phyloP scores from a whole-genome alignment of 1,140 invertebrate species.

The Drosophila elegans region DNA sequence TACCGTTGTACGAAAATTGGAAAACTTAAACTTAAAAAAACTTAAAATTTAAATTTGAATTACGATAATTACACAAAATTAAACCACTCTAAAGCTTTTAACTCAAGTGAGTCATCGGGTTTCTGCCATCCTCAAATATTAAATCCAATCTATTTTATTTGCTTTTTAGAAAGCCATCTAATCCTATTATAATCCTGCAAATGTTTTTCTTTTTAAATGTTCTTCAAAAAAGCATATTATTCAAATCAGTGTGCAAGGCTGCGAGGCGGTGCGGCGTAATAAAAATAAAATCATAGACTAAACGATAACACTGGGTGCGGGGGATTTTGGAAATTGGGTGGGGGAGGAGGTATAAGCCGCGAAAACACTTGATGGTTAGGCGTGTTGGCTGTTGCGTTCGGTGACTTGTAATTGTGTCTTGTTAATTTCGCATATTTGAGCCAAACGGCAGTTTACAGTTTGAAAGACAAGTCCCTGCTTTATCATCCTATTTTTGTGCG shows the following conservation, averaged over 20 bases:
- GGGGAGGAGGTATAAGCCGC: neutral
- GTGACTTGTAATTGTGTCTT: conserved; percentile 79
- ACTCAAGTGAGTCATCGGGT: no score
- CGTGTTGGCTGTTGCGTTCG: conserved; percentile 60
- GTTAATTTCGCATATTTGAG: conserved; percentile 81
- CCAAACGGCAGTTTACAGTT: conserved; percentile 78
- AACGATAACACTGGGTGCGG: conserved; percentile 64
- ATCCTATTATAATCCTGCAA: no score
- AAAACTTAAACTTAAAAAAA: no score
- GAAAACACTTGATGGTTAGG: conserved; percentile 44
- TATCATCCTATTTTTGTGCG: conserved; percentile 9
- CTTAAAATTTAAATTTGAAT: no score
- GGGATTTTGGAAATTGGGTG: conserved; percentile 1
- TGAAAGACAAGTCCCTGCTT: conserved; percentile 39
- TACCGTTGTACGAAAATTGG: no score
- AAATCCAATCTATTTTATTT: no score
- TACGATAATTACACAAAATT: no score
- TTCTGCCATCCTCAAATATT: no score
- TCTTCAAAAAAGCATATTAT: no score
- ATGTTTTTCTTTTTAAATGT: neutral
- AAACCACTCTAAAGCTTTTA: no score
- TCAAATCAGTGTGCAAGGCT: conserved; percentile 9
- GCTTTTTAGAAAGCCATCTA: no score
- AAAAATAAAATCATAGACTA: conserved; percentile 82
- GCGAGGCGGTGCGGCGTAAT: conserved; percentile 57